Conservation (phyloP, 1,140 invertebrate species). For the Ridgeia piscesae region DNA sequence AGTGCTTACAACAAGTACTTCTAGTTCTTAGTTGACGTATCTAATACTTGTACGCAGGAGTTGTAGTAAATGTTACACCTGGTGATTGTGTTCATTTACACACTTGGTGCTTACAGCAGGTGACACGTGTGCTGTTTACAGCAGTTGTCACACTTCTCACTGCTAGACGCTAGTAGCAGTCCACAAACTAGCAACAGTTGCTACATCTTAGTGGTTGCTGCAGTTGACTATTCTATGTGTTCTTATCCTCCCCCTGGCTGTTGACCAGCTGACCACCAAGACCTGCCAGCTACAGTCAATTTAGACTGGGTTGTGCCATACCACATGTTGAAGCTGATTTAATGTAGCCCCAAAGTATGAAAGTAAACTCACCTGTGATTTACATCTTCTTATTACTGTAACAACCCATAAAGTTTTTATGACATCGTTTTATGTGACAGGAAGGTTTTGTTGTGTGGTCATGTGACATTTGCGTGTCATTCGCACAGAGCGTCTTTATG, state of each 20-base stretch:
- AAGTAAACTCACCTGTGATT: background rate
- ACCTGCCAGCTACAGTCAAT: background rate
- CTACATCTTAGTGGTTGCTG: background rate
- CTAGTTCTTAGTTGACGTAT: too few relatives aligned
- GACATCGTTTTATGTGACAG: background rate
- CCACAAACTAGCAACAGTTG: too few relatives aligned
- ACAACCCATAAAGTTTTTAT: background rate
- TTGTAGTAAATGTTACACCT: too few relatives aligned
- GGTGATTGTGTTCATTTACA: too few relatives aligned
- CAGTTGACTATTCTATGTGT: background rate
- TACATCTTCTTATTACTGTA: background rate
- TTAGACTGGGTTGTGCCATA: background rate
- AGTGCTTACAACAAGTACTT: too few relatives aligned
- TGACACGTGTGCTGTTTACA: too few relatives aligned
- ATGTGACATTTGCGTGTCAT: background rate
- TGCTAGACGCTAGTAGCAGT: too few relatives aligned
- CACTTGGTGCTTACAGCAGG: too few relatives aligned
- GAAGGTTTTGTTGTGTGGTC: background rate
- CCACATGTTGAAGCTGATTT: background rate
- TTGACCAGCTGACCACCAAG: background rate
- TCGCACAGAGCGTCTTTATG: background rate
- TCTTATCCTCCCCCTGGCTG: background rate
- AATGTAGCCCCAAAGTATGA: background rate
- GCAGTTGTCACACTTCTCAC: too few relatives aligned
- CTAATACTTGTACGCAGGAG: too few relatives aligned